A percentile compares a stretch with the other conserved stretches of the same genome.
Conservation (phyloP, 1,140 invertebrate species). For the Colletes gigas region DNA sequence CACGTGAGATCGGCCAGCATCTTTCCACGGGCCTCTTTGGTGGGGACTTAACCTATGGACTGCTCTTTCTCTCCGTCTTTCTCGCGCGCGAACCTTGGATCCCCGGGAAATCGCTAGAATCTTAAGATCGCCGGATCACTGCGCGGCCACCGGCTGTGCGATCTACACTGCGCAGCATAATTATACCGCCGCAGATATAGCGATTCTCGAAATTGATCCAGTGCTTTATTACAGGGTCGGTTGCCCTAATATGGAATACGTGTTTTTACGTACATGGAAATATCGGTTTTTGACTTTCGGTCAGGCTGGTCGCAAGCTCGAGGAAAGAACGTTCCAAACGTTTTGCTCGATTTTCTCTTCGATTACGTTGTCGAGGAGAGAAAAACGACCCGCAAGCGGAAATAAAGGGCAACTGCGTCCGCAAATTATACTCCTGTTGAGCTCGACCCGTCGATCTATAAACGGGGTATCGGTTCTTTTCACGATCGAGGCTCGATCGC, state of each 20-base stretch:
- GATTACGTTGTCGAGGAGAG: not conserved
- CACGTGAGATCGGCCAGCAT: slow-evolving; percentile 71
- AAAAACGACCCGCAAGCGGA: not conserved
- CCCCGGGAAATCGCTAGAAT: slow-evolving; percentile 30
- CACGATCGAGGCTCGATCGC: not conserved
- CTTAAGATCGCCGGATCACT: slow-evolving; percentile 4
- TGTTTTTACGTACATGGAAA: too few relatives aligned
- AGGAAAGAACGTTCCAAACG: not conserved
- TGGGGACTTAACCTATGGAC: slow-evolving; percentile 56
- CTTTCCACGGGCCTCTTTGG: slow-evolving; percentile 59
- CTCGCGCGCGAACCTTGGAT: slow-evolving; percentile 22
- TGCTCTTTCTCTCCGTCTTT: slow-evolving; percentile 41
- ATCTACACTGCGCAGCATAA: not conserved
- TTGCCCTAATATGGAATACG: too few relatives aligned
- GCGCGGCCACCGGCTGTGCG: not conserved
- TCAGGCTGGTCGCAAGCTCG: not conserved
- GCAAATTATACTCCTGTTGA: slow-evolving; percentile 6
- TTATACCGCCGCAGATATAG: too few relatives aligned
- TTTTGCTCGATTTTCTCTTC: not conserved
- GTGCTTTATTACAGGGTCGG: too few relatives aligned
- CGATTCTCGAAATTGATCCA: too few relatives aligned
- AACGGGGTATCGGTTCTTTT: slow-evolving; percentile 9
- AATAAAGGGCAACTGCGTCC: not conserved
- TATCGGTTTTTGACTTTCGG: not conserved
- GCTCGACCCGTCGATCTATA: slow-evolving; percentile 5